These are phyloP conservation scores for Champsocephalus gunnari DNA, from an alignment of 2,797 vertebrate species.

Conservation along the genomic window DNA sequence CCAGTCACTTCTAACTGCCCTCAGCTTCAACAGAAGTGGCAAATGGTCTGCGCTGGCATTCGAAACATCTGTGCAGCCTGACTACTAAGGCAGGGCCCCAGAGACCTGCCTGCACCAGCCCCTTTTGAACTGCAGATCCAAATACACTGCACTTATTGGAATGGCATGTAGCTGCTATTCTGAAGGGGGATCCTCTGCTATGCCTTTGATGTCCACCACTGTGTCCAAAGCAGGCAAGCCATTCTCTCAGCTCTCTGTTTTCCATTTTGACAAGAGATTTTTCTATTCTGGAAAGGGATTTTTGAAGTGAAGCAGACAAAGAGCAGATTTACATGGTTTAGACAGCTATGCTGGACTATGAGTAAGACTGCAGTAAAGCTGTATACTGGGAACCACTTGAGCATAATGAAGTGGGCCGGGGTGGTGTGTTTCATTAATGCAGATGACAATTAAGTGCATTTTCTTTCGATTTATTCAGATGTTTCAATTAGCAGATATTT, in stretches of 20 bases:
- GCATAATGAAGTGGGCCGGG: conserved; percentile 15
- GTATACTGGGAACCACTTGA: conserved; percentile 5
- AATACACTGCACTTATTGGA: conserved; percentile 80
- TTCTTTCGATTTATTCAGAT: not conserved
- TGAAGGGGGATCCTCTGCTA: conserved; percentile 79
- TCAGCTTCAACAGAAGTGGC: conserved; percentile 70
- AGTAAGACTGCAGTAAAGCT: conserved; percentile 14
- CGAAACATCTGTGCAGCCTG: conserved; percentile 80
- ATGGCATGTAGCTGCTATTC: conserved; percentile 83
- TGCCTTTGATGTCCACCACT: conserved; percentile 82
- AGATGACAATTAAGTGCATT: not conserved
- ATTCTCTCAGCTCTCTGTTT: conserved; percentile 75
- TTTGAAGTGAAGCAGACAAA: conserved; percentile 75
- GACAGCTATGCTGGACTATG: conserved; percentile 55
- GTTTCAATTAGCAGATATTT: not conserved
- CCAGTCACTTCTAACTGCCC: conserved; percentile 60
- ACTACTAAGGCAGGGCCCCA: conserved; percentile 75
- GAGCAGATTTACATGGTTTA: conserved; percentile 68
- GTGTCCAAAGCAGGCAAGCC: conserved; percentile 75
- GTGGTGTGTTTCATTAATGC: conserved; percentile 3
- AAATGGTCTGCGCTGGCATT: conserved; percentile 75
- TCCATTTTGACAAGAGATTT: conserved; percentile 71
- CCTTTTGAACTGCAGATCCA: conserved; percentile 83
- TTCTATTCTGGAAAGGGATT: conserved; percentile 62
- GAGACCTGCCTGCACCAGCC: conserved; percentile 73